These are phyloP conservation scores for Astyanax mexicanus DNA, from an alignment of 2,797 vertebrate species.

Conservation along the genomic window DNA sequence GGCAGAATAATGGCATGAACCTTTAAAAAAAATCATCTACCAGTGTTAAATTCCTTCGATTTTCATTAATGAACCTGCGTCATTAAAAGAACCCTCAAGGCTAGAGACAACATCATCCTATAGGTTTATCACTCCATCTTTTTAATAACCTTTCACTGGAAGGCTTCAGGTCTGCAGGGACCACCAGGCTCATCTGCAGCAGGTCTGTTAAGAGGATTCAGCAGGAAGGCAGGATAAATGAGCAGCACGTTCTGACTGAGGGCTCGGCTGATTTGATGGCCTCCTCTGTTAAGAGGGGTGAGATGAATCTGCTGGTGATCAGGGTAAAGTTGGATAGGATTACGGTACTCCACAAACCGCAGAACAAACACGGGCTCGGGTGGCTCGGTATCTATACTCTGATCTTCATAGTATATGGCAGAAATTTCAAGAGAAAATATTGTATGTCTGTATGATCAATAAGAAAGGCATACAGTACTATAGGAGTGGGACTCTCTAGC, in stretches of 20 bases:
- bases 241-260: slow-evolving; percentile 1
- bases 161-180: slow-evolving; percentile 1
- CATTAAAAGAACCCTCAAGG: neutral
- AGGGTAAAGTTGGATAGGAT: slow-evolving; percentile 55
- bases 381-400: neutral
- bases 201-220: slow-evolving; percentile 45
- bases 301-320: slow-evolving; percentile 59
- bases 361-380: slow-evolving; percentile 44
- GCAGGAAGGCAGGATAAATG: slow-evolving; percentile 9
- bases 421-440: neutral
- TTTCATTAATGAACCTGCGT: neutral
- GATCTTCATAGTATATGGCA: slow-evolving; percentile 15
- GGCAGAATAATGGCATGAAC: too few relatives aligned
- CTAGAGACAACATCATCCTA: neutral
- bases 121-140: slow-evolving; percentile 1
- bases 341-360: slow-evolving; percentile 51
- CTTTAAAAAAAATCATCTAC: too few relatives aligned
- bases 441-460: neutral
- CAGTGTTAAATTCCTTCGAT: neutral
- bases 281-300: slow-evolving; percentile 49
- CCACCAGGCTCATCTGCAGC: neutral
- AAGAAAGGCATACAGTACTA: slow-evolving; percentile 8
- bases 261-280: slow-evolving; percentile 27
- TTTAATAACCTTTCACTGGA: slow-evolving; percentile 8
- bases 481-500: too few relatives aligned